Percentiles rank a stretch among this genome's conserved stretches.
These are phyloP conservation scores for Drosophila nasuta DNA, from an alignment of 1,140 invertebrate genomes.

Conservation along the genomic window DNA sequence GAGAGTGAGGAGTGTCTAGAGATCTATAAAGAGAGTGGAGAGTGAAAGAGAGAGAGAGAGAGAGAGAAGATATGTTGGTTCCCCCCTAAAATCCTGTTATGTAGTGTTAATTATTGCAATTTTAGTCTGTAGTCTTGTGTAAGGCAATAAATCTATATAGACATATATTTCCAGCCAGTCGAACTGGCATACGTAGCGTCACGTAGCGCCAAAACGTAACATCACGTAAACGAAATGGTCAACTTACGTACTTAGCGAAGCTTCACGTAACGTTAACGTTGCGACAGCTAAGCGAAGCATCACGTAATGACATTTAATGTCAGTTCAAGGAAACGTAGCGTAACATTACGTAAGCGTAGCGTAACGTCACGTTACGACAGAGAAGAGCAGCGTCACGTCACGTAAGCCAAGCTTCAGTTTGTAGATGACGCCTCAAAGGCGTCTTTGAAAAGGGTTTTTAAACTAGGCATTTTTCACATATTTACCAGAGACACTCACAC, in stretches of 20 bases:
- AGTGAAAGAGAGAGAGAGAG: neutral
- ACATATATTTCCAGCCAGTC: slow-evolving; percentile 73
- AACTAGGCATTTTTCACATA: slow-evolving; percentile 48
- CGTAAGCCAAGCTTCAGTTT: slow-evolving; percentile 58
- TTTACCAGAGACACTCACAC: slow-evolving; percentile 22
- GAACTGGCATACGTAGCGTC: slow-evolving; percentile 55
- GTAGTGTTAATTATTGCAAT: slow-evolving; percentile 75
- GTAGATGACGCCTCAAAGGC: slow-evolving; percentile 53
- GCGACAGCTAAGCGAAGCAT: too few relatives aligned
- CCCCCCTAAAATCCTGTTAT: slow-evolving; percentile 70
- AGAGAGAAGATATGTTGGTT: slow-evolving; percentile 22
- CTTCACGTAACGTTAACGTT: too few relatives aligned
- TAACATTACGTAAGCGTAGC: neutral
- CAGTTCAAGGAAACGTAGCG: too few relatives aligned
- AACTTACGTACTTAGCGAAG: too few relatives aligned
- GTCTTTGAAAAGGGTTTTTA: slow-evolving; percentile 49
- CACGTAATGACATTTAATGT: too few relatives aligned
- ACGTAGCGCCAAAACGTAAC: neutral
- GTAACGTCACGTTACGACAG: slow-evolving; percentile 4
- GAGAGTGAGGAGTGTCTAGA: too few relatives aligned
- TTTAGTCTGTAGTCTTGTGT: slow-evolving; percentile 67
- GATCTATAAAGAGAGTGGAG: too few relatives aligned
- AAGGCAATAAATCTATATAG: slow-evolving; percentile 42
- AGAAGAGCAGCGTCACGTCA: neutral
- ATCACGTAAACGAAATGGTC: too few relatives aligned